Conservation (phyloP, 1,140 invertebrate species). For the Drosophila ficusphila region DNA sequence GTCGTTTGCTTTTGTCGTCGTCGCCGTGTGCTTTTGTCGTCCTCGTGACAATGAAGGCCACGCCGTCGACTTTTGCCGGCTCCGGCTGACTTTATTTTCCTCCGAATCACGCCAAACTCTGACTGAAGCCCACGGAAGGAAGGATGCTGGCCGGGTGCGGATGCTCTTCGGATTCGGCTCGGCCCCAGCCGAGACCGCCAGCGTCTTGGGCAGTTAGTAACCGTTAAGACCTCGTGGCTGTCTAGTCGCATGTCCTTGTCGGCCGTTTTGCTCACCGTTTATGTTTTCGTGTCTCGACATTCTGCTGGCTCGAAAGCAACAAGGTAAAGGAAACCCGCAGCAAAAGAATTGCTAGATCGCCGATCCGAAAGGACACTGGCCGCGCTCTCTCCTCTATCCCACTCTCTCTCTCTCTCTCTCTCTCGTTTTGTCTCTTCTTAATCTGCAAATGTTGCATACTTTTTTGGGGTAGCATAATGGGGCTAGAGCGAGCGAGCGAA, state of each 20-base stretch:
- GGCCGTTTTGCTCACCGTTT: slow-evolving; percentile 7
- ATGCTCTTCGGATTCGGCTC: background rate
- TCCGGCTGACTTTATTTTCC: slow-evolving; percentile 12
- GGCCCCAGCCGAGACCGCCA: slow-evolving; percentile 48
- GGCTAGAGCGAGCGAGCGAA: background rate
- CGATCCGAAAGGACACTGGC: background rate
- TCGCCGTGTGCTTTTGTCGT: too few relatives aligned
- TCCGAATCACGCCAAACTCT: background rate
- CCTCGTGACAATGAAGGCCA: slow-evolving; percentile 67
- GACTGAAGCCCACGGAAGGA: background rate
- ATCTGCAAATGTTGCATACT: slow-evolving; percentile 17
- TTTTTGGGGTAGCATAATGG: slow-evolving; percentile 8
- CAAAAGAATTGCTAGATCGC: background rate
- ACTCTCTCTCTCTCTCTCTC: background rate
- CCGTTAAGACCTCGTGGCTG: slow-evolving; percentile 80
- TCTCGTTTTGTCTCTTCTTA: too few relatives aligned
- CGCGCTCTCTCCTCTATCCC: too few relatives aligned
- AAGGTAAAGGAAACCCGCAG: background rate
- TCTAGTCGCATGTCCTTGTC: slow-evolving; percentile 52
- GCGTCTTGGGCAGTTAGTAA: slow-evolving; percentile 78
- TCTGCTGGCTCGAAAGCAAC: slow-evolving; percentile 22
- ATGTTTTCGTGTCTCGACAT: slow-evolving; percentile 36
- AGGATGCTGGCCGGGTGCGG: too few relatives aligned
- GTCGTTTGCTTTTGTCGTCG: background rate
- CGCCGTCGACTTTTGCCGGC: slow-evolving; percentile 69